Conservation (phyloP, 1,140 invertebrate species). For the Drosophila micromelanica region DNA sequence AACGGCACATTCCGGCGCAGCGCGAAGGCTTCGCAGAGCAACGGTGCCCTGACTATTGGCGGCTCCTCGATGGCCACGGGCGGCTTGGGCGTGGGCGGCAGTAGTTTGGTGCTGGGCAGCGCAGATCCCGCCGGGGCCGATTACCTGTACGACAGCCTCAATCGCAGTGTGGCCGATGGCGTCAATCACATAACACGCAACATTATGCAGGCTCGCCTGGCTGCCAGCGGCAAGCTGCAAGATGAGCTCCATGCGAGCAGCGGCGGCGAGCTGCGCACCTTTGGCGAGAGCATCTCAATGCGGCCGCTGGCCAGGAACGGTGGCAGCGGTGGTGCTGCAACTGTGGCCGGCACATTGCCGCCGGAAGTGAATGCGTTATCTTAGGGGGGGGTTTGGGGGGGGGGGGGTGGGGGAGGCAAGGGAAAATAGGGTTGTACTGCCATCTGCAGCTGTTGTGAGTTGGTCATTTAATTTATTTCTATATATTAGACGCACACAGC, state of each 20-base stretch:
- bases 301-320: constrained; percentile 87
- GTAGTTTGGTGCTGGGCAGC: constrained; percentile 59
- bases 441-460: background rate
- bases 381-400: constrained; percentile 72
- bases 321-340: constrained; percentile 40
- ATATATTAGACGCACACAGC: constrained; percentile 31
- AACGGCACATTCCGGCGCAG: constrained; percentile 76
- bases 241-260: constrained; percentile 59
- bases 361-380: constrained; percentile 75
- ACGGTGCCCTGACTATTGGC: constrained; percentile 64
- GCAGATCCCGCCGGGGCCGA: constrained; percentile 47
- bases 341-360: constrained; percentile 59
- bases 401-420: background rate
- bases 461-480: constrained; percentile 8
- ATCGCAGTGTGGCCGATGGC: constrained; percentile 86
- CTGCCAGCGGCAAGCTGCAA: constrained; percentile 67
- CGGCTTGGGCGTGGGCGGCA: constrained; percentile 64
- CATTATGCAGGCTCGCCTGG: constrained; percentile 84
- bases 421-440: background rate
- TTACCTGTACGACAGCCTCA: constrained; percentile 87
- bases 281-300: constrained; percentile 91
- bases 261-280: constrained; percentile 84
- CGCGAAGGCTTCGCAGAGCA: constrained; percentile 67
- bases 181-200: constrained; percentile 87
- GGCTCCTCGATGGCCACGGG: constrained; percentile 38